Evolutionary conservation across 2,888 invertebrate species (phyloP).

Genomic region (Eugnorisma glareosa): DNA sequence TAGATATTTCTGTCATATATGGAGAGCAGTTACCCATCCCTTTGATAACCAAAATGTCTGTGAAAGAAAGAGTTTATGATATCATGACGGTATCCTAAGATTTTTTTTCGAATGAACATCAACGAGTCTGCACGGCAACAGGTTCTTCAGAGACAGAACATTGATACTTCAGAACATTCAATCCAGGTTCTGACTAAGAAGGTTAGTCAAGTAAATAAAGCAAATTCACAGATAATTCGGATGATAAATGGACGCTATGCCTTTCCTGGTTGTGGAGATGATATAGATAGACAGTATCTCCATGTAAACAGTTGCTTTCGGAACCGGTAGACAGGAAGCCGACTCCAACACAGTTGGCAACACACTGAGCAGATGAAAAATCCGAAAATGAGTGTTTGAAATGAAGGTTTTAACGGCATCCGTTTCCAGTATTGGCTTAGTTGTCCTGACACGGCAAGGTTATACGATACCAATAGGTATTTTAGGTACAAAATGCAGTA

Average conservation of each 20-base stretch:
- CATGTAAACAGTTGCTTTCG: background rate
- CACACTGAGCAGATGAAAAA: background rate
- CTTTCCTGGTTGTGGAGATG: background rate
- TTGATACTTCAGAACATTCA: background rate
- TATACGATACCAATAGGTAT: conserved; percentile 2
- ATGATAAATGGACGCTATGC: background rate
- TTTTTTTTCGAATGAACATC: background rate
- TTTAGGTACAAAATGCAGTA: conserved; percentile 14
- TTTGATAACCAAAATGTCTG: background rate
- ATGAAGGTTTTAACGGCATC: background rate
- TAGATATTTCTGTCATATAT: background rate
- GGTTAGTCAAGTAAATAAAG: background rate
- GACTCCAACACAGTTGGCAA: background rate
- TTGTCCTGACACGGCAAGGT: background rate
- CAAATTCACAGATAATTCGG: background rate
- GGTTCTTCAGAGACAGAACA: background rate
- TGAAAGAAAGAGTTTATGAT: too few relatives aligned
- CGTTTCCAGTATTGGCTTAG: background rate
- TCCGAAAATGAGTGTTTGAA: background rate
- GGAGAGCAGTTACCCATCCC: background rate
- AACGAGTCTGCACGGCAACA: background rate
- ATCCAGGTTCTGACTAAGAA: background rate
- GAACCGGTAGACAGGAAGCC: background rate
- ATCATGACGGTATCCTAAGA: background rate
- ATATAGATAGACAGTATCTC: background rate